These are phyloP conservation scores for Poecilia picta DNA, from an alignment of 2,797 vertebrate species.

Conservation along the genomic window DNA sequence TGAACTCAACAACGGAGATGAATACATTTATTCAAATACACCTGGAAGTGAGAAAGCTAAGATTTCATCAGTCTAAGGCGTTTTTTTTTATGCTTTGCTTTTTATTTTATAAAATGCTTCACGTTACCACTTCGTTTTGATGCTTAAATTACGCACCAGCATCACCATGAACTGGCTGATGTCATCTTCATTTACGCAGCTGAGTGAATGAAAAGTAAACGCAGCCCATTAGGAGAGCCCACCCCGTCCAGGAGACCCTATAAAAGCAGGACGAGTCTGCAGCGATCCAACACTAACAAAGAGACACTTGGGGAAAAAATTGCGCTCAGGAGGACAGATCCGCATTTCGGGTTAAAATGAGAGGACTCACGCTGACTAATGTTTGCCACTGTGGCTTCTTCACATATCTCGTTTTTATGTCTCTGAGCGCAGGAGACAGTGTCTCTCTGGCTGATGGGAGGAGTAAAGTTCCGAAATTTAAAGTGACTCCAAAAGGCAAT, in stretches of 20 bases:
- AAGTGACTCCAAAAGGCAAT: slow-evolving; percentile 90
- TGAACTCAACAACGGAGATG: neutral
- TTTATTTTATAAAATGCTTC: neutral
- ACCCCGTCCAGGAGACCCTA: slow-evolving; percentile 54
- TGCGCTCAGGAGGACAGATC: slow-evolving; percentile 42
- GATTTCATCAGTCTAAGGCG: too few species aligned
- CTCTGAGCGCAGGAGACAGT: slow-evolving; percentile 77
- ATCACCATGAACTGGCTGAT: slow-evolving; percentile 12
- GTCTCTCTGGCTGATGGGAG: slow-evolving; percentile 86
- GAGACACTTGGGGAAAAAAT: slow-evolving; percentile 35
- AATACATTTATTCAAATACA: neutral
- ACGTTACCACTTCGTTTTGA: slow-evolving; percentile 3
- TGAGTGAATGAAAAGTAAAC: slow-evolving; percentile 26
- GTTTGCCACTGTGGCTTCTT: slow-evolving; percentile 74
- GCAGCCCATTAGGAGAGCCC: slow-evolving; percentile 56
- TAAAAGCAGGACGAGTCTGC: slow-evolving; percentile 59
- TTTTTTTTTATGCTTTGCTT: neutral
- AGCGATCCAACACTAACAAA: slow-evolving; percentile 28
- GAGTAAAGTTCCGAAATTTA: slow-evolving; percentile 87
- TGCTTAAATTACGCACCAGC: slow-evolving; percentile 56
- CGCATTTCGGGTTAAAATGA: slow-evolving; percentile 65
- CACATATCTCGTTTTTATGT: slow-evolving; percentile 77
- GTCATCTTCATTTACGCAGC: slow-evolving; percentile 22
- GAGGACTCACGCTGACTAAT: slow-evolving; percentile 56
- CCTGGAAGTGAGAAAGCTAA: neutral